Percentiles rank a stretch among this genome's conserved stretches.
Conservation (phyloP, 2,113 vertebrate genomes). For the Mesitornis unicolor region DNA sequence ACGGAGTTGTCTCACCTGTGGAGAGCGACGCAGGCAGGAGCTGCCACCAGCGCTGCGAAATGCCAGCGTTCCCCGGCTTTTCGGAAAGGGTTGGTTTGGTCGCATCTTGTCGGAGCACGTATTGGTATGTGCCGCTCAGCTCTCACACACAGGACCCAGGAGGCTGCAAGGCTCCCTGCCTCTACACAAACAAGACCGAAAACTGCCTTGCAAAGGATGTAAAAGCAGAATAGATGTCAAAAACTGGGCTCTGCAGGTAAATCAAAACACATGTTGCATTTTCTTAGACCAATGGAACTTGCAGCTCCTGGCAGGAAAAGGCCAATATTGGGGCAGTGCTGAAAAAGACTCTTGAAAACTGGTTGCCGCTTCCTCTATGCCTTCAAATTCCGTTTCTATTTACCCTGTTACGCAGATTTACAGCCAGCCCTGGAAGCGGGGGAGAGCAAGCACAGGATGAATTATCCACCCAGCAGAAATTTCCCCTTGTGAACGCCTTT, state of each 20-base stretch:
- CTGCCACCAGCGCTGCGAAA: neutral
- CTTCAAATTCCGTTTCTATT: neutral
- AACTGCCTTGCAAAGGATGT: neutral
- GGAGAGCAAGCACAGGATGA: constrained; percentile 5
- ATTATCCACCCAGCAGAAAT: neutral
- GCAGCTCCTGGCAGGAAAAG: neutral
- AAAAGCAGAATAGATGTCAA: neutral
- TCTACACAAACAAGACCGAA: neutral
- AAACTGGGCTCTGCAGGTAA: neutral
- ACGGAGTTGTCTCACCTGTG: accelerated
- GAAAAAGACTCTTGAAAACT: neutral
- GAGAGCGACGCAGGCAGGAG: neutral
- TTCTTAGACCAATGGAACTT: neutral
- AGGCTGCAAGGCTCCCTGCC: neutral
- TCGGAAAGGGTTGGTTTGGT: neutral
- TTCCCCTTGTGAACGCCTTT: constrained; percentile 62
- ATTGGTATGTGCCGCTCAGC: neutral
- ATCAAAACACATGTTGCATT: neutral
- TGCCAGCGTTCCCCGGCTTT: neutral
- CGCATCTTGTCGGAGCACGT: neutral
- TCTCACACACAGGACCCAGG: neutral
- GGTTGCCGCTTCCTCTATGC: neutral
- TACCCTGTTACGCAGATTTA: neutral
- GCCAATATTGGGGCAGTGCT: neutral
- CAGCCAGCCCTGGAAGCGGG: neutral